phyloP scores from a whole-genome alignment of 2,113 vertebrate species.

The Hydrochoerus hydrochaeris region DNA sequence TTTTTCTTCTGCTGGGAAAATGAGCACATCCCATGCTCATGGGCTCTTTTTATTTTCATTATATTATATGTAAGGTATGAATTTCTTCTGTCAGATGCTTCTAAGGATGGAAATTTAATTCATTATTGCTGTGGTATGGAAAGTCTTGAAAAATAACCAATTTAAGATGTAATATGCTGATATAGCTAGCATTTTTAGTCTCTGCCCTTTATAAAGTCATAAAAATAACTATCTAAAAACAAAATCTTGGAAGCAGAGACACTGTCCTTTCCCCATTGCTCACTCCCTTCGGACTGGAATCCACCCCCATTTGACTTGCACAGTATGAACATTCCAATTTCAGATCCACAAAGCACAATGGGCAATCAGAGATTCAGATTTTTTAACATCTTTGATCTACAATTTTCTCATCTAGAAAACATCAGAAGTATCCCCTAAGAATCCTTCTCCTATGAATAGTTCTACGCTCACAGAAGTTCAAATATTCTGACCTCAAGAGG shows the following conservation, averaged over 20 bases:
- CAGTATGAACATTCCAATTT: not conserved
- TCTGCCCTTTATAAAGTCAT: constrained; percentile 64
- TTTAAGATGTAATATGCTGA: constrained; percentile 71
- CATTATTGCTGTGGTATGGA: constrained; percentile 54
- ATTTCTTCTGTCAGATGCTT: constrained; percentile 71
- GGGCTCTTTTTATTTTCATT: constrained; percentile 18
- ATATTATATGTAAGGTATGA: constrained; percentile 53
- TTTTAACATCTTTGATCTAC: not conserved
- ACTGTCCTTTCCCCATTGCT: constrained; percentile 49
- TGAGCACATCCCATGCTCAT: not conserved
- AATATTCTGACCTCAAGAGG: not conserved
- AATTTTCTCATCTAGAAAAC: constrained; percentile 24
- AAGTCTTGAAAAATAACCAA: constrained; percentile 72
- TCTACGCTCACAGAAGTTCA: not conserved
- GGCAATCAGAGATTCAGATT: not conserved
- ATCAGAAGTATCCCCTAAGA: not conserved
- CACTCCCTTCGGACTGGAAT: constrained; percentile 21
- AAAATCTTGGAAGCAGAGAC: constrained; percentile 53
- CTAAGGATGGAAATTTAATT: constrained; percentile 73
- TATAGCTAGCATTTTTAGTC: constrained; percentile 72
- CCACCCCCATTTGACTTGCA: not conserved
- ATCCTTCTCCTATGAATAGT: not conserved
- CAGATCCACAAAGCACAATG: not conserved
- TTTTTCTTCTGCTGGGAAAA: constrained; percentile 21
- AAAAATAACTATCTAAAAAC: constrained; percentile 68